Evolutionary conservation across 2,113 vertebrate species (phyloP), one percentile per base, ranked within the genome.

Genomic region (Cochlearius cochlearius): DNA sequence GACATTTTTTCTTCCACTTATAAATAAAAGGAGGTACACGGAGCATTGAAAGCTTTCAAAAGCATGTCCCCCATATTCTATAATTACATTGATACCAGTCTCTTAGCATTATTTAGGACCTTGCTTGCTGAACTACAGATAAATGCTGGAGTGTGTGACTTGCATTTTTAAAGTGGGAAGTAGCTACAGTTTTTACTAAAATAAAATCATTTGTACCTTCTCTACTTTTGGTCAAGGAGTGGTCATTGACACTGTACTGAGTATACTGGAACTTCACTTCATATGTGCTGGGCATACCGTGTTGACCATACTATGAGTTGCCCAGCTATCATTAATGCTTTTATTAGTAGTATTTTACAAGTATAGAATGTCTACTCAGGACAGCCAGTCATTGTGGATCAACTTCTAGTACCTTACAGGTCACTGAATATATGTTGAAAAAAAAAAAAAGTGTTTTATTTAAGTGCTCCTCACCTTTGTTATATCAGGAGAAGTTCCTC

Each of bases 61-160:
- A 36, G 10, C 0, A 8, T 26, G 0, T 80, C 19, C 23, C 15
- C 12, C 2, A 2, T 84, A 26, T 68, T 72, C 47, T 78, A 0
- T 72, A 64, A 68, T 53, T 84, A 41, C 36, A 34, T 5, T 49
- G 47, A 36, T 66, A 36, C 8, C 14, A 27, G 6, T 34, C 12
- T 77, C 13, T 7, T 15, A 30, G 43, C 18, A 12, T 72, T 74
- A 43, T 68, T 71, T 75, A 75, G 20, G 30, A 63, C 21, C 15
- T 45, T 62, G 14, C 39, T 56, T 93, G 26, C 23, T 32, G 15
- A 72, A 32, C 38, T 88, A 8, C 20, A 79, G 50, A 16, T 74
- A 73, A 89, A 71, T 15, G 11, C 52, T 83, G 21, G 11, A 73
- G 50, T 29, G 15, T n/a, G 38, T 30, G 13, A 39, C 45, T 64